These are phyloP conservation scores for Clavelina lepadiformis DNA, from an alignment of 23 tunicate species.

Conservation along the genomic window DNA sequence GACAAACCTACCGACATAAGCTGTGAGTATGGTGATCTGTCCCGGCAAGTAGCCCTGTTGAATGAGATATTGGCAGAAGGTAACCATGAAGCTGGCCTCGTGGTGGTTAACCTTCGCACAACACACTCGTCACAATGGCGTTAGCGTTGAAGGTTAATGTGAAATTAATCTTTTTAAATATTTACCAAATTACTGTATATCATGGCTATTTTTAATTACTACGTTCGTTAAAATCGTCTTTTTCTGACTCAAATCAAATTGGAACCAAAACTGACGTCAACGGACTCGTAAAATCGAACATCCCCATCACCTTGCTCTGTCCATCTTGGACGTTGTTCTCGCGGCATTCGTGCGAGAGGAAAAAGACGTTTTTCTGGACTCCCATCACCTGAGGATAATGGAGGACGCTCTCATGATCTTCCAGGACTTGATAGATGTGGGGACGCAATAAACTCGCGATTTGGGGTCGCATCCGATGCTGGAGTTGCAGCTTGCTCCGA, in stretches of 20 bases:
- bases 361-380: constrained; percentile 50
- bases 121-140: too few species aligned
- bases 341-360: constrained; percentile 39
- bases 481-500: constrained; percentile 32
- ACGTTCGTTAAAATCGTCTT: too few species aligned
- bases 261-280: too few species aligned
- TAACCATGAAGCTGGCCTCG: constrained; percentile 70
- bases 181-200: too few species aligned
- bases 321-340: constrained; percentile 60
- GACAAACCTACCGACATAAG: constrained; percentile 56
- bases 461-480: constrained; percentile 88
- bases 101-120: constrained; percentile 38
- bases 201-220: too few species aligned
- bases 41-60: constrained; percentile 63
- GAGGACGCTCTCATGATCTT: constrained; percentile 55
- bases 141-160: too few species aligned
- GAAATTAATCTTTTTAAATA: too few species aligned
- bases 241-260: too few species aligned
- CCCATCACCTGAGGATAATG: constrained; percentile 41
- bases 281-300: too few species aligned
- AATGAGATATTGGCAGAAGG: constrained; percentile 55
- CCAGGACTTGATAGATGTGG: constrained; percentile 51
- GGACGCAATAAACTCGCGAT: constrained; percentile 71
- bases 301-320: constrained; percentile 68
- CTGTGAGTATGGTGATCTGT: constrained; percentile 74